Conservation (phyloP, 2,797 vertebrate species). For the Perodicticus potto region DNA sequence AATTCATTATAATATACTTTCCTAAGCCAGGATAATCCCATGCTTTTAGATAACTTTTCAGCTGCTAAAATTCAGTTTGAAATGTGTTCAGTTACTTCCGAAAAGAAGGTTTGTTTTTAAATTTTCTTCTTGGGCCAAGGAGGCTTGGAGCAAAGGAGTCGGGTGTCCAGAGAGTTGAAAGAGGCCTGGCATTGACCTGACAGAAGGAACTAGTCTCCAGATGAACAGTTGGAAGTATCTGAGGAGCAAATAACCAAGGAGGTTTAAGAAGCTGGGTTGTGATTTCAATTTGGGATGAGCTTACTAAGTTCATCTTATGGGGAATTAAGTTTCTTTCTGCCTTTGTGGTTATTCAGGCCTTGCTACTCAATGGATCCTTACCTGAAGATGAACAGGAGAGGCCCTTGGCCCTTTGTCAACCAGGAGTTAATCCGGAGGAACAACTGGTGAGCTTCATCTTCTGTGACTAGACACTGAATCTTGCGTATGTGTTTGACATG, state of each 20-base stretch:
- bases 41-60: constrained; percentile 43
- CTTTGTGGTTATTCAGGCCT: constrained; percentile 89
- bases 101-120: constrained; percentile 56
- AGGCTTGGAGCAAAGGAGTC: not conserved
- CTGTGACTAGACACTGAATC: not conserved
- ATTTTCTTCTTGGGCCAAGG: constrained; percentile 17
- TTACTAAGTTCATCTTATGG: not conserved
- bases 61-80: constrained; percentile 45
- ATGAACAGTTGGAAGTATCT: not conserved
- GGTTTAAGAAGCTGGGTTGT: not conserved
- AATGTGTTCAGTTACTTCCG: constrained; percentile 40
- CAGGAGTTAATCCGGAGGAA: constrained; percentile 92
- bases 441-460: constrained; percentile 91
- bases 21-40: constrained; percentile 1
- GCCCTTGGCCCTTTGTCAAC: constrained; percentile 91
- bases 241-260: not conserved
- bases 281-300: constrained; percentile 23
- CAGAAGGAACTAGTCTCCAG: not conserved
- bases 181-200: not conserved
- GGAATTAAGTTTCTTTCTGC: constrained; percentile 51
- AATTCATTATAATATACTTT: constrained; percentile 33
- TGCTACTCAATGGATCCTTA: constrained; percentile 95
- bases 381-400: constrained; percentile 96
- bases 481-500: not conserved
- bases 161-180: not conserved